Percentiles rank a stretch among this genome's conserved stretches.
Conservation (phyloP, 2,113 vertebrate species). For the Chrysemys picta region DNA sequence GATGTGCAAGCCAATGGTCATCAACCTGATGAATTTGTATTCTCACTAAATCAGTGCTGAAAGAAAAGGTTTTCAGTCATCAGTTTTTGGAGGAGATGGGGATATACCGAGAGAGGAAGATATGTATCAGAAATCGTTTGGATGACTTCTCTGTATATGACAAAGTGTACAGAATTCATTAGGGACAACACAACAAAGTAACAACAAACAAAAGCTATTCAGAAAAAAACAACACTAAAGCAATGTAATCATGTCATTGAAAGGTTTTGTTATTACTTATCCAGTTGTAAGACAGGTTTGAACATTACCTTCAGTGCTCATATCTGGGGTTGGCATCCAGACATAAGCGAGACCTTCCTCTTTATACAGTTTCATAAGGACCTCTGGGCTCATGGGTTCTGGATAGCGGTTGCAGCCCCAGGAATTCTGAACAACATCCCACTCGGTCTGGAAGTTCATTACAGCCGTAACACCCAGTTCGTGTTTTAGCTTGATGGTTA, state of each 20-base stretch:
- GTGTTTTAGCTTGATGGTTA: conserved; percentile 93
- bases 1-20: background rate
- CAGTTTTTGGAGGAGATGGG: conserved; percentile 16
- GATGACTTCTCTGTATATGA: background rate
- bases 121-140: background rate
- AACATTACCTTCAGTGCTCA: conserved; percentile 94
- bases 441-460: conserved; percentile 97
- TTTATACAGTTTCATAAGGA: conserved; percentile 90
- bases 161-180: conserved; percentile 17
- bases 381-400: conserved; percentile 88
- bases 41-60: conserved; percentile 19
- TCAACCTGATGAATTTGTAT: background rate
- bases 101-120: background rate
- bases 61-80: background rate
- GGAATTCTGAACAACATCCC: conserved; percentile 92
- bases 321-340: conserved; percentile 96
- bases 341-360: conserved; percentile 90
- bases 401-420: conserved; percentile 88
- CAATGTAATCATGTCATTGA: background rate
- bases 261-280: background rate
- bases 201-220: background rate
- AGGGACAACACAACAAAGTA: background rate
- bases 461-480: conserved; percentile 93
- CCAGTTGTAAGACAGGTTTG: background rate
- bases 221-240: background rate